phyloP scores from a whole-genome alignment of 1,140 invertebrate species.

The Bombus fervidus region DNA sequence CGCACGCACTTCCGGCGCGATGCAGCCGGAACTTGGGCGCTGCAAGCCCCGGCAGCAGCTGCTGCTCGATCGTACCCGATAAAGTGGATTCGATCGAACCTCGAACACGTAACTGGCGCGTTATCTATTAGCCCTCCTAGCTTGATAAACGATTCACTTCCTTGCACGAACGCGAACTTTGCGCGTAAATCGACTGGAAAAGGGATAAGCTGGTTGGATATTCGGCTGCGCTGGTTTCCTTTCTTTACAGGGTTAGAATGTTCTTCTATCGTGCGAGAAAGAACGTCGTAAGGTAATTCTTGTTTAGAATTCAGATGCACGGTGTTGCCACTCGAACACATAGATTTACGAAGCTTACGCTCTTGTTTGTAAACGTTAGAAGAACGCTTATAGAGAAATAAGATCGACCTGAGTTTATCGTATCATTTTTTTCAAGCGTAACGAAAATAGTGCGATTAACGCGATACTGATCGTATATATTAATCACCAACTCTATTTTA shows the following conservation, averaged over 20 bases:
- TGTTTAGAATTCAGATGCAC: too few relatives aligned
- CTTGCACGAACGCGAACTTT: conserved; percentile 69
- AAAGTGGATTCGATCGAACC: conserved; percentile 71
- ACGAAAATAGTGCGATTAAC: too few relatives aligned
- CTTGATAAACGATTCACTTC: conserved; percentile 75
- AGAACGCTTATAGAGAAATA: too few relatives aligned
- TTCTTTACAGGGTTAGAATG: neutral
- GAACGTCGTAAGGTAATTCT: too few relatives aligned
- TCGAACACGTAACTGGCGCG: conserved; percentile 68
- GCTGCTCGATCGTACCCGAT: conserved; percentile 66
- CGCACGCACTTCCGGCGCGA: conserved; percentile 48
- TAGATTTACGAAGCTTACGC: too few relatives aligned
- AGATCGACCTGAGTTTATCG: too few relatives aligned
- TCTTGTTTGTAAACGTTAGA: too few relatives aligned
- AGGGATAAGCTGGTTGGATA: conserved; percentile 68
- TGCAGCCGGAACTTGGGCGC: conserved; percentile 38
- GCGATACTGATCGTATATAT: too few relatives aligned
- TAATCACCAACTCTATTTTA: too few relatives aligned
- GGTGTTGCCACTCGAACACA: too few relatives aligned
- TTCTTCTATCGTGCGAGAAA: neutral
- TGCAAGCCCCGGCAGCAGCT: neutral
- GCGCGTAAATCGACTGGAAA: conserved; percentile 73
- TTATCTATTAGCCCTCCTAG: conserved; percentile 71
- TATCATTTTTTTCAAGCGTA: too few relatives aligned
- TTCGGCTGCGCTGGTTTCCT: conserved; percentile 11